Evolutionary conservation across 2,113 vertebrate species (phyloP), one percentile per base, ranked within the genome.

Genomic region (Ptilorrhoa leucosticta): DNA sequence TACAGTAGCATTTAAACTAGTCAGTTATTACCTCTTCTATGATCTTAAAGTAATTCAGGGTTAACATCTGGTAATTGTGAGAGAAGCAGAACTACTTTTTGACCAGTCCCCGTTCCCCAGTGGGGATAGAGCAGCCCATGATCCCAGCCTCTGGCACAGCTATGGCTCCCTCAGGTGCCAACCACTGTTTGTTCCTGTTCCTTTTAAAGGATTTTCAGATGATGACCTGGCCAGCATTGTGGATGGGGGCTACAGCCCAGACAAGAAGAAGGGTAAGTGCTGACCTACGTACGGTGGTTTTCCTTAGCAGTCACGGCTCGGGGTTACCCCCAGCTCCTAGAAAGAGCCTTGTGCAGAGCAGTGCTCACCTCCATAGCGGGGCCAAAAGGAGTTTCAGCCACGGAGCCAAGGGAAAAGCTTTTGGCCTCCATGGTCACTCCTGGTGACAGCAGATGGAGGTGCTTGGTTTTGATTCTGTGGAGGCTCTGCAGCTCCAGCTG

Each of bases 261-360:
- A 99, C 88, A 98, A 98, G 91, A 98, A 98, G 86, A 99, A 98
- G 98, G 99, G 99, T 96, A 30, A 92, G 93, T 0, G 4, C 8
- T 23, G 28, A 73, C 33, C 42, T 44, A 0, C 0, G 1, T 18
- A 0, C 0, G 0, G 5, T 28, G 3, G 3, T 37, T 73, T 19
- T 21, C 58, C 53, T 40, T 33, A 6, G 22, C 40, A 7, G 35
- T 13, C 3, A 1, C 6, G 4, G 26, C 53, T 76, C 0, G 0
- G 61, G 37, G 10, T 45, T 39, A 44, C 24, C 31, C 5, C 42
- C 1, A 69, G 9, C 31, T 58, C 9, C 39, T 21, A 13, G 31
- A 16, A 64, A 19, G 21, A 18, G 7, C 53, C n/a, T 26, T 8
- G 37, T 7, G 15, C 48, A 26, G n/a, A 47, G 50, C 30, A 4